Conservation (phyloP, 2,888 invertebrate genomes). For the Hypomecis punctinalis region DNA sequence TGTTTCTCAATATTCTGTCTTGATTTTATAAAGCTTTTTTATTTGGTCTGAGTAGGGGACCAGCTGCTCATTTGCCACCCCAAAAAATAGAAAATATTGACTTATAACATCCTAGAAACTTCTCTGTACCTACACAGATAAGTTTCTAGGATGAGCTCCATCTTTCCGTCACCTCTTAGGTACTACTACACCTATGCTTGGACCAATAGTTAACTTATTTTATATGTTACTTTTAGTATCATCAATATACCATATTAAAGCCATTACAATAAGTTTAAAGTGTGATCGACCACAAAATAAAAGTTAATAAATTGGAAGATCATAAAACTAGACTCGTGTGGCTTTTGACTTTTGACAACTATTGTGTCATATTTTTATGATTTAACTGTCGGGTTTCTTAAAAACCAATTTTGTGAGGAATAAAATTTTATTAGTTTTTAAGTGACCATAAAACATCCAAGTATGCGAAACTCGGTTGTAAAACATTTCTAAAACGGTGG, state of each 20-base stretch:
- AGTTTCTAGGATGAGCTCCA: too few relatives aligned
- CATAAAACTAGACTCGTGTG: slow-evolving; percentile 17
- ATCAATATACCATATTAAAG: neutral
- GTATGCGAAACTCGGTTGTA: slow-evolving; percentile 55
- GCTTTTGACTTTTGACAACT: slow-evolving; percentile 28
- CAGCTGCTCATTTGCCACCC: too few relatives aligned
- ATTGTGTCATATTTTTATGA: slow-evolving; percentile 47
- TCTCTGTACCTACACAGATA: too few relatives aligned
- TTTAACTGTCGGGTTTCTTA: slow-evolving; percentile 44
- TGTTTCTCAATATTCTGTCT: too few relatives aligned
- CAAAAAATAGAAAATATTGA: too few relatives aligned
- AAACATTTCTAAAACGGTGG: slow-evolving; percentile 43
- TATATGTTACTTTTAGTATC: neutral
- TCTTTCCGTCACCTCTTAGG: too few relatives aligned
- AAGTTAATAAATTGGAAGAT: slow-evolving; percentile 17
- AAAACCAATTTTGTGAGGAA: slow-evolving; percentile 41
- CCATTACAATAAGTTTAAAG: neutral
- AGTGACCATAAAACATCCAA: slow-evolving; percentile 55
- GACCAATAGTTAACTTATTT: too few relatives aligned
- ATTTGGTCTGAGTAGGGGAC: too few relatives aligned
- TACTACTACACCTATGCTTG: too few relatives aligned
- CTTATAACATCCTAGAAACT: too few relatives aligned
- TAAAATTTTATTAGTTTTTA: slow-evolving; percentile 56
- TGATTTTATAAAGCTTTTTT: too few relatives aligned
- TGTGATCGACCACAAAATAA: slow-evolving; percentile 5